Evolutionary conservation across 2,113 vertebrate genomes (phyloP), one percentile per base, ranked within the genome.

Genomic region (Eptatretus burgeri): DNA sequence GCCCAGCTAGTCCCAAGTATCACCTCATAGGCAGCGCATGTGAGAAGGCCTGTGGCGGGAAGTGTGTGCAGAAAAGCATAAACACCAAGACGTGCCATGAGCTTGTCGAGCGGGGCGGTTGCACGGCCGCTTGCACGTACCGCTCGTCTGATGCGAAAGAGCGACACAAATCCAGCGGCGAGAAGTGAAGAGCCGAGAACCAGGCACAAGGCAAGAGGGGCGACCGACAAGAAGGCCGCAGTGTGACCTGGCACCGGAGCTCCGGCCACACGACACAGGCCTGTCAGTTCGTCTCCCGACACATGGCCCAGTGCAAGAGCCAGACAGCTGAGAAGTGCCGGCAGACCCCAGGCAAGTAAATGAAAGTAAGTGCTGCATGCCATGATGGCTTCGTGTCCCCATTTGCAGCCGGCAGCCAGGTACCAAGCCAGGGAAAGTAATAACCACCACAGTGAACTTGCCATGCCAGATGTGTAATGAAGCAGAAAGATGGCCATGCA

Each of bases 71-170:
- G 77, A 63, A 95, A 81, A 0, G 89, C 93, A 73, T 94, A 98
- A 65, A 95, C 81, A 2, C 91, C 89, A 2, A 98, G 94, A 51
- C 87, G 75, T 62, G 89, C 85, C 91, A 98, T 98, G 51, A 98
- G 78, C 66, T 83, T 85, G 74, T 98, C 91, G 63, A 98, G 70
- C 65, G 95, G 94, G 76, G 87, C 86, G 0, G 91, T 95, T 73
- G 93, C 88, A 71, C 93, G 87, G 1, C 91, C 91, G 51, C 91
- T 88, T 0, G 87, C 93, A 71, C 87, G 89, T 88, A 98, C 94
- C 50, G 94, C 81, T 69, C 81, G 77, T 13, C 91, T 77, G 75
- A 95, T 94, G 70, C 93, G 87, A 71, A 98, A 95, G 50, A 98
- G 83, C 10, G 91, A 85, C 68, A 91, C 91, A 5, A 98, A 95